These are phyloP conservation scores for Polymixis lichenea DNA, from an alignment of 2,888 invertebrate species.

Conservation along the genomic window DNA sequence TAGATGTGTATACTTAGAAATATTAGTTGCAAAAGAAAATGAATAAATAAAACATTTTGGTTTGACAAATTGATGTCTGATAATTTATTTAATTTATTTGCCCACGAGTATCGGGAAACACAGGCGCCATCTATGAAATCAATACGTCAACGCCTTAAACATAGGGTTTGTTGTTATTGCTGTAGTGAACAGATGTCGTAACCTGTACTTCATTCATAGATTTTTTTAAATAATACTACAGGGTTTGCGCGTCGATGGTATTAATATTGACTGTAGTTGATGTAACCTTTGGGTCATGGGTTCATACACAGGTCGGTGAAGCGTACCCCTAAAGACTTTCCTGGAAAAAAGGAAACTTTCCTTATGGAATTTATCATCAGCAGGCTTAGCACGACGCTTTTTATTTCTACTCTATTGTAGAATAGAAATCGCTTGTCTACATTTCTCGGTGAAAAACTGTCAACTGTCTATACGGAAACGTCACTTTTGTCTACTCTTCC, in stretches of 20 bases:
- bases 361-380: too few relatives aligned
- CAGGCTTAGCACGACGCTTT: too few relatives aligned
- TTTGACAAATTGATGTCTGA: neutral
- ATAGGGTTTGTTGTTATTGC: neutral
- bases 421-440: too few relatives aligned
- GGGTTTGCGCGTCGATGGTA: too few relatives aligned
- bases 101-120: neutral
- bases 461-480: too few relatives aligned
- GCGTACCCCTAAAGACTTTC: too few relatives aligned
- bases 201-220: neutral
- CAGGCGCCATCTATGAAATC: slow-evolving; percentile 40
- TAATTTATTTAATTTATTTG: neutral
- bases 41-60: neutral
- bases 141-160: slow-evolving; percentile 1
- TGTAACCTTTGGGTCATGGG: neutral
- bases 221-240: neutral
- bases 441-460: too few relatives aligned
- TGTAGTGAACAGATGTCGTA: slow-evolving; percentile 35
- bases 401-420: too few relatives aligned
- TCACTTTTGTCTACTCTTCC: too few relatives aligned
- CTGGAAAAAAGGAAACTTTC: too few relatives aligned
- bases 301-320: neutral
- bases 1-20: neutral
- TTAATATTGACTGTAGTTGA: neutral
- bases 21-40: neutral